phyloP scores from a whole-genome alignment of 2,888 invertebrate species.

The Drosophila macrospina region DNA sequence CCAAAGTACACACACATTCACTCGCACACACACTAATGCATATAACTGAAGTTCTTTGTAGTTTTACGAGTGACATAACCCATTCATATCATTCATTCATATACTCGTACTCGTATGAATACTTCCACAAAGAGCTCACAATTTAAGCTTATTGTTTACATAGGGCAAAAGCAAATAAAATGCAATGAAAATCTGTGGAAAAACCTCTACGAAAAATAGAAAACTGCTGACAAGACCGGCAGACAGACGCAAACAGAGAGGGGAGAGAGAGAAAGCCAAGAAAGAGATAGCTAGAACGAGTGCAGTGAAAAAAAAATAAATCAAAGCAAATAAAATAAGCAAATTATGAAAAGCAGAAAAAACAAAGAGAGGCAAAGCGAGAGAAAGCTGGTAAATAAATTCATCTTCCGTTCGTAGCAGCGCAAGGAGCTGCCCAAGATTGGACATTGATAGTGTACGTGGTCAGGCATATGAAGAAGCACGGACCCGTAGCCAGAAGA shows the following conservation, averaged over 20 bases:
- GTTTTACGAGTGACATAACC: conserved; percentile 62
- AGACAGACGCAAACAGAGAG: neutral
- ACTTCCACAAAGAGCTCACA: conserved; percentile 36
- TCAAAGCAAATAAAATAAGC: conserved; percentile 69
- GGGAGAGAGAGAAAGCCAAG: neutral
- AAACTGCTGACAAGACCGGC: neutral
- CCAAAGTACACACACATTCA: neutral
- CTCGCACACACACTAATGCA: conserved; percentile 1
- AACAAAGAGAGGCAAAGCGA: conserved; percentile 5
- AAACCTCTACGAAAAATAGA: conserved; percentile 11
- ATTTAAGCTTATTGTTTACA: conserved; percentile 63
- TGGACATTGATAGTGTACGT: conserved; percentile 74
- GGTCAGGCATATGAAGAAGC: conserved; percentile 52
- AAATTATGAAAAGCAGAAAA: conserved; percentile 61
- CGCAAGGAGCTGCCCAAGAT: conserved; percentile 46
- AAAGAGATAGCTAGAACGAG: neutral
- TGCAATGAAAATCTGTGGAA: conserved; percentile 24
- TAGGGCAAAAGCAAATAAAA: conserved; percentile 40
- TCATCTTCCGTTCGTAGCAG: conserved; percentile 44
- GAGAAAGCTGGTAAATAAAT: conserved; percentile 53
- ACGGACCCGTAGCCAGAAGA: neutral
- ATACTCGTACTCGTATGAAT: conserved; percentile 38
- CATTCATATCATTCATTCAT: conserved; percentile 46
- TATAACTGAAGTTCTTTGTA: conserved; percentile 39
- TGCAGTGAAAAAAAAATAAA: conserved; percentile 36